phyloP scores from a whole-genome alignment of 2,888 invertebrate species.

The Caenorhabditis panamensis region DNA sequence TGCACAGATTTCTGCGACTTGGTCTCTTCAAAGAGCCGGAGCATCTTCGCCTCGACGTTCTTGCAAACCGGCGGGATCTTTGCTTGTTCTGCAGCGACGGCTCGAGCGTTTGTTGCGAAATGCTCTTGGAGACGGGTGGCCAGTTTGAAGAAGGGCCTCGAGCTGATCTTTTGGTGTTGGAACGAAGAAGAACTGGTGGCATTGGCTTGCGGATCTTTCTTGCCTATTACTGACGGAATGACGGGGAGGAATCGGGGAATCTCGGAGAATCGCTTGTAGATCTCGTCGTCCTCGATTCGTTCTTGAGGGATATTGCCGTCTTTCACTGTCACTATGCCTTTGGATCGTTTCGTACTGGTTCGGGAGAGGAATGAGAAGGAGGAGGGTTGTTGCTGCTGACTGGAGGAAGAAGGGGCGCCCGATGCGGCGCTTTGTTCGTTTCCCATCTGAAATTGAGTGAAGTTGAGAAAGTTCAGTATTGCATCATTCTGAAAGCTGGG shows the following conservation, averaged over 20 bases:
- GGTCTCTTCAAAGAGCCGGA: conserved; percentile 37
- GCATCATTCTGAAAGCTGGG: too few relatives aligned
- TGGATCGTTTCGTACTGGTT: conserved; percentile 63
- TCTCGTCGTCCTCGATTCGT: conserved; percentile 65
- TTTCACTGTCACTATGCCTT: conserved; percentile 66
- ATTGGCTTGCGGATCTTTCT: conserved; percentile 49
- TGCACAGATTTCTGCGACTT: conserved; percentile 42
- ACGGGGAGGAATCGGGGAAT: conserved; percentile 73
- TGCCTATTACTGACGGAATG: conserved; percentile 65
- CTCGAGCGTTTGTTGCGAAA: conserved; percentile 67
- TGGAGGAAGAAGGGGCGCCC: conserved; percentile 15
- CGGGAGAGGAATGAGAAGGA: conserved; percentile 75
- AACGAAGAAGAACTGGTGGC: conserved; percentile 9
- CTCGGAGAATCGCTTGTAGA: conserved; percentile 66
- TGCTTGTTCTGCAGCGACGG: conserved; percentile 69
- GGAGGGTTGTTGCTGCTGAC: conserved; percentile 45
- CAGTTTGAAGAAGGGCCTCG: conserved; percentile 65
- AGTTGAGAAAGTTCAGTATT: too few relatives aligned
- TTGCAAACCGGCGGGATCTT: conserved; percentile 63
- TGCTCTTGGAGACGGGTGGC: conserved; percentile 75
- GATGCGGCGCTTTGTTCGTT: conserved; percentile 70
- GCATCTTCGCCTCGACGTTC: conserved; percentile 59
- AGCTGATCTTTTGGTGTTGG: conserved; percentile 54
- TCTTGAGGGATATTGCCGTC: conserved; percentile 64
- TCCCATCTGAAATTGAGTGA: conserved; percentile 64